Evolutionary conservation across 1,140 invertebrate genomes (phyloP).

Genomic region (Rhopalosiphum padi): DNA sequence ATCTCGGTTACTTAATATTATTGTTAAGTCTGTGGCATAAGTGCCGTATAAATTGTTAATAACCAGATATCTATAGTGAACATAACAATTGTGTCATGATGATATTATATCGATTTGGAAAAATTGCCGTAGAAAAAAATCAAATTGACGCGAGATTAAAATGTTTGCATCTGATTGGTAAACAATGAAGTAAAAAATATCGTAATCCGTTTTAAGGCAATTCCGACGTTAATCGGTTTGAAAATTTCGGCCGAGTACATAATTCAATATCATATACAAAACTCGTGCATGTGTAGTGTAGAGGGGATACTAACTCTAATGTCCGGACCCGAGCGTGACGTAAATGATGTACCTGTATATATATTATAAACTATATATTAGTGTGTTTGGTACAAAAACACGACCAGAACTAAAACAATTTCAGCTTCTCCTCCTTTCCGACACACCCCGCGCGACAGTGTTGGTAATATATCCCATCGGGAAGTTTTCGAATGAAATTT

Average conservation of each 20-base stretch:
- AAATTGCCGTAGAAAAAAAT: background rate
- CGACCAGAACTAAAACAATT: conserved; percentile 24
- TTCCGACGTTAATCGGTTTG: conserved; percentile 4
- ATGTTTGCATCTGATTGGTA: background rate
- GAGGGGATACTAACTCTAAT: background rate
- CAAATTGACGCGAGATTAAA: background rate
- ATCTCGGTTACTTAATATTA: background rate
- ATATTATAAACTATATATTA: too few relatives aligned
- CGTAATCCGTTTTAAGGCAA: background rate
- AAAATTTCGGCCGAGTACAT: background rate
- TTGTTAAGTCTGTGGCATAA: background rate
- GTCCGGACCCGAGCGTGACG: background rate
- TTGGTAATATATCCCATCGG: conserved; percentile 9
- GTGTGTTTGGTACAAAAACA: background rate
- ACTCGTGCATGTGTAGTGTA: background rate
- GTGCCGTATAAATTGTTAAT: background rate
- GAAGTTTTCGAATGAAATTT: conserved; percentile 54
- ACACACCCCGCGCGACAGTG: background rate
- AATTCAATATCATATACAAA: background rate
- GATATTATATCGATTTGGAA: background rate
- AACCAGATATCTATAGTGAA: background rate
- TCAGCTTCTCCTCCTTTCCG: background rate
- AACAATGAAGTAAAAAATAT: background rate
- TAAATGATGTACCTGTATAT: background rate
- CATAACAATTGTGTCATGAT: background rate